A percentile compares a stretch with the other conserved stretches of the same genome.
Conservation (phyloP, 2,113 vertebrate genomes). For the Hippocampus barbouri region DNA sequence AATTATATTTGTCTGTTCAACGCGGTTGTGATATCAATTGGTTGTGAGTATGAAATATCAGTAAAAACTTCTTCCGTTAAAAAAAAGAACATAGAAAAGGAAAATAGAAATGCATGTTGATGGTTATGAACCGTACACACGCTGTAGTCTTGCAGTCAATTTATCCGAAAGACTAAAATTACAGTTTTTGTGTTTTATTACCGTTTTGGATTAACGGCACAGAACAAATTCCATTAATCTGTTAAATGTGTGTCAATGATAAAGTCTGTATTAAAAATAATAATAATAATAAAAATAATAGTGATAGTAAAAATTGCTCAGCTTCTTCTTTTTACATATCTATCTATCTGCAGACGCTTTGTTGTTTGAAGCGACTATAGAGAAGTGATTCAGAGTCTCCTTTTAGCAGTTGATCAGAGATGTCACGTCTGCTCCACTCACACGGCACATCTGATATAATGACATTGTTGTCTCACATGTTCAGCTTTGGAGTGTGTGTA, state of each 20-base stretch:
- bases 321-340: background rate
- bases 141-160: background rate
- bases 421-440: too few relatives aligned
- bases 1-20: background rate
- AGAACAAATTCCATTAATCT: background rate
- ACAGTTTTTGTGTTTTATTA: too few relatives aligned
- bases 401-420: too few relatives aligned
- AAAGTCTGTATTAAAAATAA: background rate
- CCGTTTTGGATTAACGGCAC: background rate
- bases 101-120: background rate
- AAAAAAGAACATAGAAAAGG: background rate
- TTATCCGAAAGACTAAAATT: background rate
- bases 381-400: conserved; percentile 32
- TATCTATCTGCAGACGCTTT: too few relatives aligned
- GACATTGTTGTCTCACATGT: conserved; percentile 55
- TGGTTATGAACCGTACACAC: too few relatives aligned
- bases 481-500: conserved; percentile 46
- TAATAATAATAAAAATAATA: background rate
- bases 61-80: background rate
- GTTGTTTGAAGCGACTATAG: conserved; percentile 16
- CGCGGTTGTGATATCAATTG: background rate
- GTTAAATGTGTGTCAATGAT: too few relatives aligned
- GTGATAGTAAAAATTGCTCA: background rate
- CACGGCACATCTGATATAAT: conserved; percentile 10
- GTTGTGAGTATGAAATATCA: background rate